Evolutionary conservation across 2,888 invertebrate species (phyloP).

Genomic region (Horisme vitalbata): DNA sequence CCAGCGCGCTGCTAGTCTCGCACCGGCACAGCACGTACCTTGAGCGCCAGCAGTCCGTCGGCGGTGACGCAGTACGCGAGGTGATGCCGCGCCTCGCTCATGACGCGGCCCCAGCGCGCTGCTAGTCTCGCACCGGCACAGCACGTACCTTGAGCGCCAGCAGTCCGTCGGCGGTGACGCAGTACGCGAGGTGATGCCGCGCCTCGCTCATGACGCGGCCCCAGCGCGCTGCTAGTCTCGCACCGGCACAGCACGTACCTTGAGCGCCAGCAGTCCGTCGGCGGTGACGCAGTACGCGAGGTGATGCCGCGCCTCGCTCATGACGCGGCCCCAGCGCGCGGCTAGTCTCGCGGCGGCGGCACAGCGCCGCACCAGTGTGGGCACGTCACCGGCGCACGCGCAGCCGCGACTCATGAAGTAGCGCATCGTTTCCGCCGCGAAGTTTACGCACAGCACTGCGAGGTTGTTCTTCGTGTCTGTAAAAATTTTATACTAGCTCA

Average conservation of each 20-base stretch:
- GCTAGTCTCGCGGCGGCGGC: slow-evolving; percentile 60
- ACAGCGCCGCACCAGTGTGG: slow-evolving; percentile 56
- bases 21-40: no score
- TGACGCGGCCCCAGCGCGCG: slow-evolving; percentile 59
- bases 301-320: slow-evolving; percentile 43
- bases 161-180: no score
- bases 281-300: slow-evolving; percentile 53
- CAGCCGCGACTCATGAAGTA: slow-evolving; percentile 40
- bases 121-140: no score
- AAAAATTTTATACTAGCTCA: not conserved
- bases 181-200: no score
- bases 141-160: no score
- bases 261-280: slow-evolving; percentile 50
- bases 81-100: no score
- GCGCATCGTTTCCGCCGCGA: slow-evolving; percentile 55
- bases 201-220: no score
- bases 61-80: no score
- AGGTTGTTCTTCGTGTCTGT: slow-evolving; percentile 55
- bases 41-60: no score
- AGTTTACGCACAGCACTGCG: slow-evolving; percentile 49
- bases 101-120: no score
- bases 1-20: no score
- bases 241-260: slow-evolving; percentile 40
- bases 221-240: no score
- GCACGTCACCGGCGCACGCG: slow-evolving; percentile 46